Conservation (phyloP, 2,888 invertebrate genomes). For the Eupithecia subfuscata region DNA sequence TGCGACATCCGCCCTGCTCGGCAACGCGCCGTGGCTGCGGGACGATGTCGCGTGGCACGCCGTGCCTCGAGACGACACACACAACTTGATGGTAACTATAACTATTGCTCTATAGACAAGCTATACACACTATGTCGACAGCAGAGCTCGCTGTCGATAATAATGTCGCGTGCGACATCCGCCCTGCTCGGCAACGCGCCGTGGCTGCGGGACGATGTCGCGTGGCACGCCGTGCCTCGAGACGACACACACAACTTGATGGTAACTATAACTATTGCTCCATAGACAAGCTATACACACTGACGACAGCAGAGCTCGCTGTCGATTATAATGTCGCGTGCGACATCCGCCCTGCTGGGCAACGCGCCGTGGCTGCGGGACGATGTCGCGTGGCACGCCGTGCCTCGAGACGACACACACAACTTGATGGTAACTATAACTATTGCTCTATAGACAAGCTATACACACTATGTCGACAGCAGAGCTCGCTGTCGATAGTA, state of each 20-base stretch:
- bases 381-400: too few relatives aligned
- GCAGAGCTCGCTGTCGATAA: conserved; percentile 60
- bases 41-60: conserved; percentile 68
- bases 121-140: conserved; percentile 62
- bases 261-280: too few relatives aligned
- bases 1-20: conserved; percentile 68
- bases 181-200: conserved; percentile 73
- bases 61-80: conserved; percentile 45
- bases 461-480: conserved; percentile 64
- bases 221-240: too few relatives aligned
- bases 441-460: too few relatives aligned
- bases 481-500: conserved; percentile 58
- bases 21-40: conserved; percentile 73
- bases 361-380: too few relatives aligned
- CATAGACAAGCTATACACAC: too few relatives aligned
- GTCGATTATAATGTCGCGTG: too few relatives aligned
- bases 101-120: not conserved
- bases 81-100: conserved; percentile 62
- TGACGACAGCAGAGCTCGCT: too few relatives aligned
- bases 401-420: too few relatives aligned
- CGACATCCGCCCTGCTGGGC: conserved; percentile 37
- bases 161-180: conserved; percentile 66
- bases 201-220: conserved; percentile 34
- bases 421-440: too few relatives aligned
- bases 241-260: too few relatives aligned